phyloP scores from a whole-genome alignment of 2,888 invertebrate genomes.

The Acronicta aceris region DNA sequence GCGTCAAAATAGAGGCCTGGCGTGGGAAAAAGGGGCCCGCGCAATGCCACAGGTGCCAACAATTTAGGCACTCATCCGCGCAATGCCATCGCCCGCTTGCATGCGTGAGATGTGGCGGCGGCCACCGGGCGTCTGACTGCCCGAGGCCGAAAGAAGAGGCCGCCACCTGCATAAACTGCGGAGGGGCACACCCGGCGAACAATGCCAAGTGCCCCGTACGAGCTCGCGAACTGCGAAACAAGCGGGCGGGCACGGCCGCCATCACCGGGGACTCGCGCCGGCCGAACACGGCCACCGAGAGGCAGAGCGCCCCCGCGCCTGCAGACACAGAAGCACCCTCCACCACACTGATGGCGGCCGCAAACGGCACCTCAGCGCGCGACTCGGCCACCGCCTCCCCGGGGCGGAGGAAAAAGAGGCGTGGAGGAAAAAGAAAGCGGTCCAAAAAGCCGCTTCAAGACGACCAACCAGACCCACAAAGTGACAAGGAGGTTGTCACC shows the following conservation, averaged over 20 bases:
- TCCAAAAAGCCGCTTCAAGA: too few relatives aligned
- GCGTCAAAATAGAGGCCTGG: slow-evolving; percentile 34
- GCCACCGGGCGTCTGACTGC: too few relatives aligned
- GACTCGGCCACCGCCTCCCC: neutral
- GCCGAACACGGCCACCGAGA: neutral
- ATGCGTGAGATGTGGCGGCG: slow-evolving; percentile 34
- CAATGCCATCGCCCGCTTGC: slow-evolving; percentile 25
- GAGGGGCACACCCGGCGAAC: slow-evolving; percentile 26
- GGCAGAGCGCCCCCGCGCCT: neutral
- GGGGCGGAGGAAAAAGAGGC: too few relatives aligned
- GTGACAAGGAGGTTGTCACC: too few relatives aligned
- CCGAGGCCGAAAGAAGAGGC: slow-evolving; percentile 8
- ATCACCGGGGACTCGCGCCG: neutral
- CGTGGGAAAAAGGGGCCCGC: slow-evolving; percentile 22
- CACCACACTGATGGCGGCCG: neutral
- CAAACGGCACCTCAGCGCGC: neutral
- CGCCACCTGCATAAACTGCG: slow-evolving; percentile 40
- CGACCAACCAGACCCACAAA: neutral
- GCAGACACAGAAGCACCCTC: too few relatives aligned
- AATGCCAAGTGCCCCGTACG: slow-evolving; percentile 7
- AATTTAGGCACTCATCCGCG: slow-evolving; percentile 31
- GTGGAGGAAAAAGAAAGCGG: too few relatives aligned
- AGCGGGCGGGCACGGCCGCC: slow-evolving; percentile 7
- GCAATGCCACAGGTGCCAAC: slow-evolving; percentile 47
- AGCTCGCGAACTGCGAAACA: slow-evolving; percentile 15